A percentile compares a stretch with the other conserved stretches of the same genome.
Conservation (phyloP, 1,140 invertebrate species). For the Papilio glaucus region DNA sequence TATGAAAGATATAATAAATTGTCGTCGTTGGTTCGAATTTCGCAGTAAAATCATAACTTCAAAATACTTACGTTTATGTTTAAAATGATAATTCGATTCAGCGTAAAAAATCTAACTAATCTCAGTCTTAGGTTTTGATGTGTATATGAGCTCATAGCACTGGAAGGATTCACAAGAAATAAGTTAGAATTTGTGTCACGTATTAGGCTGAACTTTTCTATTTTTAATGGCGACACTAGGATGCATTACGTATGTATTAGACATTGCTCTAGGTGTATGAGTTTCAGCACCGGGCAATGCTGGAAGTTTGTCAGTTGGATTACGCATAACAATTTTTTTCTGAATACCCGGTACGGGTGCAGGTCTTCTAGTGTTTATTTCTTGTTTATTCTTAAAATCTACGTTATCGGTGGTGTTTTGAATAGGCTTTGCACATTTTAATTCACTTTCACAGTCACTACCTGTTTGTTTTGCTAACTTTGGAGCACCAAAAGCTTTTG, state of each 20-base stretch:
- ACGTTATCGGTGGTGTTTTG: constrained; percentile 74
- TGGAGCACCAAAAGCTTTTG: constrained; percentile 91
- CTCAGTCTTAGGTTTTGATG: constrained; percentile 67
- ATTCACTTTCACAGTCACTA: constrained; percentile 78
- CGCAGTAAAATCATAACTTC: constrained; percentile 13
- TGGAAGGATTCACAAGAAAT: constrained; percentile 77
- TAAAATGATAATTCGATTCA: constrained; percentile 36
- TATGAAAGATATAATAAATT: constrained; percentile 23
- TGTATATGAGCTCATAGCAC: constrained; percentile 71
- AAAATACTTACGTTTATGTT: constrained; percentile 21
- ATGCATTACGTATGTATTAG: constrained; percentile 79
- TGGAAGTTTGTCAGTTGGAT: constrained; percentile 76
- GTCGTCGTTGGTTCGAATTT: constrained; percentile 24
- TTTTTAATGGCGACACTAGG: constrained; percentile 70
- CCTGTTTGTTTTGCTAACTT: constrained; percentile 84
- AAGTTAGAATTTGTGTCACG: constrained; percentile 56
- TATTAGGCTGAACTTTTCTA: constrained; percentile 75
- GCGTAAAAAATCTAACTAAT: constrained; percentile 40
- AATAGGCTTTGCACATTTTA: constrained; percentile 67
- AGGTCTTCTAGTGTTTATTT: constrained; percentile 61
- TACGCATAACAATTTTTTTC: constrained; percentile 74
- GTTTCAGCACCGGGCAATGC: constrained; percentile 72
- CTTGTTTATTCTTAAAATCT: constrained; percentile 76
- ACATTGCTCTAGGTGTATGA: constrained; percentile 76
- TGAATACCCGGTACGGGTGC: constrained; percentile 57